A percentile compares a stretch with the other conserved stretches of the same genome.
Conservation (phyloP, 1,140 invertebrate species). For the Leptinotarsa texana region DNA sequence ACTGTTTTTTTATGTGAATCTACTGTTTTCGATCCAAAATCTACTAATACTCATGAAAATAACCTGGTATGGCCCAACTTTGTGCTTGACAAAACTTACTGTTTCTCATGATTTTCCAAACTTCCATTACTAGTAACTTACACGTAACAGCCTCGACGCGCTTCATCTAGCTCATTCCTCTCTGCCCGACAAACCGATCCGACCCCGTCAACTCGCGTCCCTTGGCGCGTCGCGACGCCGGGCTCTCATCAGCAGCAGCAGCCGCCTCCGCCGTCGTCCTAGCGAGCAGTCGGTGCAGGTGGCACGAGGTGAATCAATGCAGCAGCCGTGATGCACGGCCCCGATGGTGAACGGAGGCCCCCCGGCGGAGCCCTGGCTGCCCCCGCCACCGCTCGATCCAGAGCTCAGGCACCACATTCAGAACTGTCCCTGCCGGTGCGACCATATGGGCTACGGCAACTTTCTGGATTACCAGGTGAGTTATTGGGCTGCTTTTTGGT, state of each 20-base stretch:
- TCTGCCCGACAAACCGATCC: not conserved
- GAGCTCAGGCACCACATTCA: constrained; percentile 85
- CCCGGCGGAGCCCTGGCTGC: constrained; percentile 40
- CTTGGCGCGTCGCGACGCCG: not conserved
- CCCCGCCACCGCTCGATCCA: constrained; percentile 57
- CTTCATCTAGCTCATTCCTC: not conserved
- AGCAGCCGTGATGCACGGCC: constrained; percentile 45
- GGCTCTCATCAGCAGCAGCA: not conserved
- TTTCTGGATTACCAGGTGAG: constrained; percentile 86
- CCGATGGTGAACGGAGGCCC: constrained; percentile 46
- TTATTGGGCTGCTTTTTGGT: too few relatives aligned
- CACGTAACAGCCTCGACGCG: too few relatives aligned
- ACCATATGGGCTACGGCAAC: constrained; percentile 90
- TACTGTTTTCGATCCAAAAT: too few relatives aligned
- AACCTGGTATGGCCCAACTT: too few relatives aligned
- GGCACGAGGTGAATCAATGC: constrained; percentile 46
- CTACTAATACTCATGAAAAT: too few relatives aligned
- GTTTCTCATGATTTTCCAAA: too few relatives aligned
- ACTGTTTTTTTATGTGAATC: too few relatives aligned
- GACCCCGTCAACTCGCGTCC: not conserved
- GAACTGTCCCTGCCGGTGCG: constrained; percentile 83
- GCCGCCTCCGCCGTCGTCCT: not conserved
- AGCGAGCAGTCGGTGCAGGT: constrained; percentile 36
- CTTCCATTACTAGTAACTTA: too few relatives aligned
- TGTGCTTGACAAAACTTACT: too few relatives aligned